These are phyloP conservation scores for Panagrolaimus sp. DNA, from an alignment of 1,140 invertebrate species.

Conservation along the genomic window DNA sequence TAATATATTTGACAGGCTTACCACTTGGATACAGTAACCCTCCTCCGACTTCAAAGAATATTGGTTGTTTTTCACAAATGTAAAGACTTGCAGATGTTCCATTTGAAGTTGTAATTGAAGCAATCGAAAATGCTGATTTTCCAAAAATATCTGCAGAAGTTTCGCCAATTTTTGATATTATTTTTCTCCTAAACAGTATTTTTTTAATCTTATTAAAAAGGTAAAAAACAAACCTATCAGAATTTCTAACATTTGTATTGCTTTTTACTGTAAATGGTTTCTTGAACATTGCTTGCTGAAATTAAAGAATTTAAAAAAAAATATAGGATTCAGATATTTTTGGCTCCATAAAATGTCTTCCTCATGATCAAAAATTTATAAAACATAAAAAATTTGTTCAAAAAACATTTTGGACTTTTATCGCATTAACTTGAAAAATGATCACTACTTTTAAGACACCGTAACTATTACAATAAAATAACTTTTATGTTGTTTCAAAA, in stretches of 20 bases:
- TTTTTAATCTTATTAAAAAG: not conserved
- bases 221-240: constrained; percentile 25
- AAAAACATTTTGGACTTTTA: too few species aligned
- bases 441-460: too few species aligned
- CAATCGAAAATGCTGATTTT: constrained; percentile 31
- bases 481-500: too few species aligned
- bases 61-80: constrained; percentile 32
- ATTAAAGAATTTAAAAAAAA: not conserved
- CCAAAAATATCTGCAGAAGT: constrained; percentile 9
- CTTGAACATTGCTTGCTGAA: constrained; percentile 32
- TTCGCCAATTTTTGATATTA: constrained; percentile 20
- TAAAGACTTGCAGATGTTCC: constrained; percentile 28
- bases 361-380: too few species aligned
- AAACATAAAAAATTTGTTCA: too few species aligned
- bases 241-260: constrained; percentile 35
- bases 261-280: constrained; percentile 41
- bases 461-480: too few species aligned
- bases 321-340: constrained; percentile 1
- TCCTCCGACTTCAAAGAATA: constrained; percentile 34
- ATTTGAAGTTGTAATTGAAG: constrained; percentile 24
- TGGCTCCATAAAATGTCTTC: too few species aligned
- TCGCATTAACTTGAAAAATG: too few species aligned
- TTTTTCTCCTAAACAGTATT: constrained; percentile 26
- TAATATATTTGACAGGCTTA: constrained; percentile 3
- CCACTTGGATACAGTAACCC: constrained; percentile 17